A percentile compares a stretch with the other conserved stretches of the same genome.
These are phyloP conservation scores for Notamacropus eugenii DNA, from an alignment of 2,797 vertebrate genomes.

Conservation along the genomic window DNA sequence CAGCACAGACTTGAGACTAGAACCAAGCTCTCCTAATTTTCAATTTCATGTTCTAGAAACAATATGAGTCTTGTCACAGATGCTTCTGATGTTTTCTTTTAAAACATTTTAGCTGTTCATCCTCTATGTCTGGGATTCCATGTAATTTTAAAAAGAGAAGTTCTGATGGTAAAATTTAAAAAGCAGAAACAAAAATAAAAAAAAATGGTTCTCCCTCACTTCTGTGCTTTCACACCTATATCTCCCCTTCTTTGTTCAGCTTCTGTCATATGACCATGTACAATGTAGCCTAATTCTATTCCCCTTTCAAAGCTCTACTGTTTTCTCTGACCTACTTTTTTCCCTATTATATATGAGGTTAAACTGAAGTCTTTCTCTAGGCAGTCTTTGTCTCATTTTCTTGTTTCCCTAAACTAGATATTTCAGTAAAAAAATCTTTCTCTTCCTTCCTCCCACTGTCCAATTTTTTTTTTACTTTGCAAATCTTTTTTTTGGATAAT, in stretches of 20 bases:
- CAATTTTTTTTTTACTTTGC: not conserved
- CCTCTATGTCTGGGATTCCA: not conserved
- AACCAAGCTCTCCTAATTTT: not conserved
- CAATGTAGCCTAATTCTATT: not conserved
- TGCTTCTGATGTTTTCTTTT: not conserved
- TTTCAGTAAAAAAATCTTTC: not conserved
- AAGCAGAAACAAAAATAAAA: too few species aligned
- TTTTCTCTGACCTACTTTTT: not conserved
- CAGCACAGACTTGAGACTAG: not conserved
- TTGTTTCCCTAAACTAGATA: not conserved
- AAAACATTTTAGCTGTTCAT: not conserved
- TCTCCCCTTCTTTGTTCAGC: not conserved
- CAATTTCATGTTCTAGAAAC: not conserved
- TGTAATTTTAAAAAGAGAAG: not conserved
- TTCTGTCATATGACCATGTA: not conserved
- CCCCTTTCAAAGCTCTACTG: not conserved
- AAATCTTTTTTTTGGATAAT: not conserved
- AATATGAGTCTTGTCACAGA: not conserved
- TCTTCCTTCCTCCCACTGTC: not conserved
- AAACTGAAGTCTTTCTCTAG: not conserved
- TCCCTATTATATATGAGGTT: not conserved
- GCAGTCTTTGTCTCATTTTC: not conserved
- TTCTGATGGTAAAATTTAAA: not conserved
- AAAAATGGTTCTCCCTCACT: not conserved
- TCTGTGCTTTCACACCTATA: not conserved